Evolutionary conservation across 2,797 vertebrate genomes (phyloP), one percentile per base, ranked within the genome.

Genomic region (Gallinago stenura): DNA sequence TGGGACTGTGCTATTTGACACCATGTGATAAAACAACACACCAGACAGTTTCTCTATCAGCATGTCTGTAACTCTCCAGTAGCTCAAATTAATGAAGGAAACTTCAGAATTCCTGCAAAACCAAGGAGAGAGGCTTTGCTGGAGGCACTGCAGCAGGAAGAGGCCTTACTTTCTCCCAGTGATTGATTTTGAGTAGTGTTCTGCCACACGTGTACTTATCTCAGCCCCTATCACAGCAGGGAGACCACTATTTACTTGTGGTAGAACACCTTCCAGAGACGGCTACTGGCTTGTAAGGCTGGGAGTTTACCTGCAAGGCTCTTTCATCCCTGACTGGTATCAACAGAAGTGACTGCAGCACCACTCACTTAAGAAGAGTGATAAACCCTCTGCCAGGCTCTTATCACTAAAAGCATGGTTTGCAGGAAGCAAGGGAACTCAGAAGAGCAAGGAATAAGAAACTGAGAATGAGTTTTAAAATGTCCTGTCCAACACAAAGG

Each of bases 51-150:
- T 88, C 64, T 80, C n/a, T 84, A 0, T 68, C 76, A 78, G 31
- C 61, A 86, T 54, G 31, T 16, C n/a, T 78, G 76, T 89, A 92
- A 89, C 75, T n/a, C 84, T 96, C 88, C 85, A 76, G 54, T 51
- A 91, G 46, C 54, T 94, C 70, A 87, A 39, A 81, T 84, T 91
- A 94, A 91, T 69, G 70, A 91, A 70, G 33, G 6, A n/a, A 88
- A 61, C 26, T 28, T 93, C 46, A 86, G 50, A 83, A 91, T 54
- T 79, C 17, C 9, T 71, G 41, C 24, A 93, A 77, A 78, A 19
- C 2, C n/a, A 88, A 62, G 18, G 60, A 65, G 12, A 53, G 39
- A 45, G 8, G 28, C 20, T 75, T 87, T 86, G n/a, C 13, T 86
- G 15, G 20, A 28, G 25, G 15, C 28, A 41, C 10, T 39, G 30